These are phyloP conservation scores for Rhizomys pruinosus DNA, from an alignment of 2,113 vertebrate species.

Conservation along the genomic window DNA sequence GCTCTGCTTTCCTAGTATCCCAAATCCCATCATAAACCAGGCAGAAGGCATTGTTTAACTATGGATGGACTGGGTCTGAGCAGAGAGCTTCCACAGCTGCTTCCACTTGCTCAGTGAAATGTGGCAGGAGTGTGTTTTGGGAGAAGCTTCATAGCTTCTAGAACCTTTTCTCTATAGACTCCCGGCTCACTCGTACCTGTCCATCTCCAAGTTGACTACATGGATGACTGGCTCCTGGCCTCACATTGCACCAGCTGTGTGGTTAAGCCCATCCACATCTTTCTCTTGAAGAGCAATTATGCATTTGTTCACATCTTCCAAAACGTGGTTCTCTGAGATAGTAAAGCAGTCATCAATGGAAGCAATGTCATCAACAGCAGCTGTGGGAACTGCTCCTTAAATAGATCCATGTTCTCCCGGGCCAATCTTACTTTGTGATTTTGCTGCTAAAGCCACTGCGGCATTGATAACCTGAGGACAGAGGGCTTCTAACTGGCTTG, in stretches of 20 bases:
- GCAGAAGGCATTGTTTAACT: constrained; percentile 98
- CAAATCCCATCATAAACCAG: constrained; percentile 98
- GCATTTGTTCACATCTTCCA: constrained; percentile 99
- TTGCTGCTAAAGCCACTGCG: no score
- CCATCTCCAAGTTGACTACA: constrained; percentile 98
- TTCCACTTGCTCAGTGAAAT: constrained; percentile 98
- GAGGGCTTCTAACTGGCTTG: no score
- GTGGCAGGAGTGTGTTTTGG: constrained; percentile 98
- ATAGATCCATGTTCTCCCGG: no score
- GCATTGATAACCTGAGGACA: no score
- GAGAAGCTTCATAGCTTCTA: constrained; percentile 97
- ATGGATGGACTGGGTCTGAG: constrained; percentile 93
- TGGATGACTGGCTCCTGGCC: constrained; percentile 97
- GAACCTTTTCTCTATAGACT: constrained; percentile 97
- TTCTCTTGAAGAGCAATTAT: constrained; percentile 99
- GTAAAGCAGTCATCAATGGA: no score
- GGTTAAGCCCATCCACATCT: constrained; percentile 97
- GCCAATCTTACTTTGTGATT: no score
- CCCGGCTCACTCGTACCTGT: constrained; percentile 99
- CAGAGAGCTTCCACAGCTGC: constrained; percentile 97
- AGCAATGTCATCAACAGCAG: no score
- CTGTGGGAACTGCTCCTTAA: no score
- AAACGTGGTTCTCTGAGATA: constrained; percentile 98
- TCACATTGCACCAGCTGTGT: constrained; percentile 97
- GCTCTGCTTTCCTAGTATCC: constrained; percentile 97